A percentile compares a stretch with the other conserved stretches of the same genome.
Conservation (phyloP, 2,888 invertebrate species). For the Choreutis nemorana region DNA sequence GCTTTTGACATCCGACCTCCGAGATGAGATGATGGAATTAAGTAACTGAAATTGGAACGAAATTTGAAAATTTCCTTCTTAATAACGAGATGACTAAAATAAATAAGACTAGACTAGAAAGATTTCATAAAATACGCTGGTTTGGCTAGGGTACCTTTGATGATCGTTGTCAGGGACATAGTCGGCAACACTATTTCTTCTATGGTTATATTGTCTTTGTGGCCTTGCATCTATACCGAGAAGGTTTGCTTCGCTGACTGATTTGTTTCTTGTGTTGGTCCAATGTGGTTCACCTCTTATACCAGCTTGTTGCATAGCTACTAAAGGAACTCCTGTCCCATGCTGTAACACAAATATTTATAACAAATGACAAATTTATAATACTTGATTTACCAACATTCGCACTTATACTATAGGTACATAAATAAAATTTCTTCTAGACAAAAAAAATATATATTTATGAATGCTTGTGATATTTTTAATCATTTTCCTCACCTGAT, state of each 20-base stretch:
- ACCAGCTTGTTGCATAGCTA: constrained; percentile 75
- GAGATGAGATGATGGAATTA: constrained; percentile 55
- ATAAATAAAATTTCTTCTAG: no score
- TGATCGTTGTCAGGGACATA: constrained; percentile 63
- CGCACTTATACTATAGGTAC: no score
- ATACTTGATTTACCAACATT: no score
- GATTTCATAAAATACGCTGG: background rate
- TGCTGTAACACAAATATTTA: constrained; percentile 25
- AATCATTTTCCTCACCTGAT: constrained; percentile 37
- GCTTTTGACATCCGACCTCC: constrained; percentile 70
- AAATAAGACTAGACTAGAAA: no score
- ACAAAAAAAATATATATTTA: background rate
- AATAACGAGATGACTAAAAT: background rate
- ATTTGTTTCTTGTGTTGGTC: constrained; percentile 64
- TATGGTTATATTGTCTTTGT: constrained; percentile 45
- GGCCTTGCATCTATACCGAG: constrained; percentile 68
- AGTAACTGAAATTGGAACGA: constrained; percentile 31
- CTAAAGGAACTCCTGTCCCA: constrained; percentile 64
- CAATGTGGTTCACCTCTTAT: constrained; percentile 66
- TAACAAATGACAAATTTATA: background rate
- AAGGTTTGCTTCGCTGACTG: constrained; percentile 88
- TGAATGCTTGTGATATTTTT: background rate
- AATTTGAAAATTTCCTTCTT: background rate
- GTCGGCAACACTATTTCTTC: constrained; percentile 69
- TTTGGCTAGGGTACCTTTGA: constrained; percentile 45